Conservation (phyloP, 2,797 vertebrate species). For the Sardinella longiceps region DNA sequence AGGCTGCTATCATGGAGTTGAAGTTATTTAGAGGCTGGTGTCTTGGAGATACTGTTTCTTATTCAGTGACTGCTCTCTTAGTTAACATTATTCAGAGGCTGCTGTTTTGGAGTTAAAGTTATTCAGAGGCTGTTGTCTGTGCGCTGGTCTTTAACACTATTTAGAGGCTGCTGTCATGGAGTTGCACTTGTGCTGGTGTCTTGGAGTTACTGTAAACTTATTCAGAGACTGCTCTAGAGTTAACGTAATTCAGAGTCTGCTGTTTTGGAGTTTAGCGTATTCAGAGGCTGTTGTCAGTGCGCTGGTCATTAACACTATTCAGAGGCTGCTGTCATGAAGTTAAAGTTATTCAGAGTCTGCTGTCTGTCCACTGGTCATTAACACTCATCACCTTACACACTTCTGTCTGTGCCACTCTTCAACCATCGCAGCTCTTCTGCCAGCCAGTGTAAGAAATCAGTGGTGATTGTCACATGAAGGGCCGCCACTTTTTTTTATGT, state of each 20-base stretch:
- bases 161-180: no score
- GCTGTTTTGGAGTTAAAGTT: no score
- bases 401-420: not conserved
- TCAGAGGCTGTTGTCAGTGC: not conserved
- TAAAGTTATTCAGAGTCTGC: not conserved
- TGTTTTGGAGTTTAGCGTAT: not conserved
- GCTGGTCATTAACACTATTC: not conserved
- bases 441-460: constrained; percentile 33
- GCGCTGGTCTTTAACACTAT: no score
- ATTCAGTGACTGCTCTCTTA: no score
- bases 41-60: no score
- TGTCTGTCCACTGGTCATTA: not conserved
- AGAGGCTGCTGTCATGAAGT: not conserved
- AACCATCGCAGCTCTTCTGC: not conserved
- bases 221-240: not conserved
- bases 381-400: not conserved
- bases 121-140: no score
- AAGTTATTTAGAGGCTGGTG: no score
- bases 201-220: no score
- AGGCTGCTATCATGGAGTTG: no score
- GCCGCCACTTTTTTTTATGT: constrained; percentile 27
- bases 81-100: no score
- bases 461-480: constrained; percentile 31
- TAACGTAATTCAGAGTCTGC: not conserved
- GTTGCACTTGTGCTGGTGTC: no score